Evolutionary conservation across 2,888 invertebrate genomes (phyloP).

Genomic region (Lepetodrilus schrolli): DNA sequence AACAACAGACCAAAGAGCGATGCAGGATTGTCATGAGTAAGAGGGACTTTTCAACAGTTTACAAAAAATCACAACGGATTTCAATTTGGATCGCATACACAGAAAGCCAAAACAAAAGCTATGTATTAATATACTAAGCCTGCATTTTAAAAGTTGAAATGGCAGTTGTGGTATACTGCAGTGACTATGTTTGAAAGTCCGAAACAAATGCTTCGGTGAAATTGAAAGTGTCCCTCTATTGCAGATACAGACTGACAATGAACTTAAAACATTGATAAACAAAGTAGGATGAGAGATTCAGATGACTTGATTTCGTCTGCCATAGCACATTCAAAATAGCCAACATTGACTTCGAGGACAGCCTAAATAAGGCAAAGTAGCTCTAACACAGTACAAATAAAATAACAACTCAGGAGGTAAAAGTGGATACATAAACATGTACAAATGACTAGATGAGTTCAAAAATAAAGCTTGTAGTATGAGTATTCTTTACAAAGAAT

Average conservation of each 20-base stretch:
- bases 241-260: no score
- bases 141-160: no score
- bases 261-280: no score
- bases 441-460: conserved; percentile 67
- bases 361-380: conserved; percentile 12
- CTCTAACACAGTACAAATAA: conserved; percentile 36
- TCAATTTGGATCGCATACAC: conserved; percentile 1
- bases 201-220: no score
- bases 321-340: background rate
- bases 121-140: no score
- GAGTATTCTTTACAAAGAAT: conserved; percentile 55
- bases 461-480: conserved; percentile 65
- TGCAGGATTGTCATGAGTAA: conserved; percentile 17
- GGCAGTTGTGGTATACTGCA: no score
- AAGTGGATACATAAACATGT: conserved; percentile 57
- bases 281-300: background rate
- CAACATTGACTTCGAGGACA: background rate
- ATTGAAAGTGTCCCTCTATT: conserved; percentile 18
- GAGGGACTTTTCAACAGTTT: conserved; percentile 22
- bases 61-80: conserved; percentile 12
- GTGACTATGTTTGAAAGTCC: no score
- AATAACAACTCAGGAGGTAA: conserved; percentile 51
- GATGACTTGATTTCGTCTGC: background rate
- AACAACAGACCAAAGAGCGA: background rate
- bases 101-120: conserved; percentile 11